Evolutionary conservation across 2,888 invertebrate genomes (phyloP), one percentile per base, ranked within the genome.

Genomic region (Notodonta ziczac): DNA sequence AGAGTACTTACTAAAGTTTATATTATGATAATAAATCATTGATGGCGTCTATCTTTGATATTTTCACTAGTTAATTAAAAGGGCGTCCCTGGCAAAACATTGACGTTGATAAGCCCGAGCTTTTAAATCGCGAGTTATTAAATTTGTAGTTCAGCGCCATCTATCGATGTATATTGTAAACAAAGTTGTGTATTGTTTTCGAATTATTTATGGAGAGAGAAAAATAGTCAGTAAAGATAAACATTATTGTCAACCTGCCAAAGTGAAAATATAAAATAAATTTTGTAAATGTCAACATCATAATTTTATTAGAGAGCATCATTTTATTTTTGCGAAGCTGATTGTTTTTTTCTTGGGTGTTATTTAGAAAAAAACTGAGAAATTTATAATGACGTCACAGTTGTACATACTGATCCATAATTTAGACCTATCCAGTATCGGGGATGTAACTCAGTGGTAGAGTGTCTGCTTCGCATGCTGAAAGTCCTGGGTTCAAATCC

Each of bases 391-490:
- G 35, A 2, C 57, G 35, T 75, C 59, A 66, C 24, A 4, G 0
- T 0, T 14, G 14, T 13, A 48, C n/a, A 6, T 39, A 35, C 0
- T 5, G 5, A 4, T 57, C 2, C 0, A 14, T 42, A 72, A 79
- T 86, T 86, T 85, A 69, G 24, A 0, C 2, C 0, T 0, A 0
- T 0, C 0, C 0, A 0, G 0, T 5, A 70, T n/a, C 64, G 92
- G 91, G 91, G 91, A 85, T 92, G 90, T 92, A 92, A 92, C 91
- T 91, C 90, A 92, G 91, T 91, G 91, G 91, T 91, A 88, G 90
- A 94, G 94, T 94, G 94, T 94, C 94, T 93, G 94, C 94, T 94
- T 94, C 94, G 94, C 94, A 94, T 94, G 94, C 94, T 92, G 94
- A 94, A 94, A 94, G 94, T 94, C 94, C 93, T 93, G 94, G 94